These are phyloP conservation scores for Sminthurinus signatus DNA, from an alignment of 1,140 invertebrate genomes.

Conservation along the genomic window DNA sequence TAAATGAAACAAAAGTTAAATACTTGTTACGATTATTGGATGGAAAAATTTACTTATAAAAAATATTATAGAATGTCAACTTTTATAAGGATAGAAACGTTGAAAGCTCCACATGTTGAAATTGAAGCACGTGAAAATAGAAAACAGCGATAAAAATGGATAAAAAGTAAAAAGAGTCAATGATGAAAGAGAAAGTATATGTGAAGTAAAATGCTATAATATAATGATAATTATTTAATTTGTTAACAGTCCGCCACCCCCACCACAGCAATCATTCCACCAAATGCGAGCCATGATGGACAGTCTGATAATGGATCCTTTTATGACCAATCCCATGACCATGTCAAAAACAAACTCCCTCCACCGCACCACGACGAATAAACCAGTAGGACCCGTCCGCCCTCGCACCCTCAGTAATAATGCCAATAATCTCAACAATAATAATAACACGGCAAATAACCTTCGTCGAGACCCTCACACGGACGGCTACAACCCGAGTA, in stretches of 20 bases:
- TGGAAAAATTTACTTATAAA: too few relatives aligned
- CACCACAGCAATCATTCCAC: slow-evolving; percentile 52
- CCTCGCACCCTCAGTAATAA: slow-evolving; percentile 26
- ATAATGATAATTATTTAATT: neutral
- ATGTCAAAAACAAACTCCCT: slow-evolving; percentile 19
- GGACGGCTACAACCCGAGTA: slow-evolving; percentile 26
- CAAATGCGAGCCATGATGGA: slow-evolving; percentile 67
- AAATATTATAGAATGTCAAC: too few relatives aligned
- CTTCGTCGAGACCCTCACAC: neutral
- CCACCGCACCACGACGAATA: slow-evolving; percentile 11
- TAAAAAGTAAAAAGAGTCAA: too few relatives aligned
- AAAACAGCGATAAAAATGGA: too few relatives aligned
- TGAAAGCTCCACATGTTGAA: too few relatives aligned
- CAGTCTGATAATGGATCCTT: slow-evolving; percentile 57
- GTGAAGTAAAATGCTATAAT: neutral
- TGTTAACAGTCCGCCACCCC: slow-evolving; percentile 36
- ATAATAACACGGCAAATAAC: slow-evolving; percentile 21
- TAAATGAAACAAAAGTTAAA: too few relatives aligned
- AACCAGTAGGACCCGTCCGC: slow-evolving; percentile 35
- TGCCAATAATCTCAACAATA: slow-evolving; percentile 13
- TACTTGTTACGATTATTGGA: too few relatives aligned
- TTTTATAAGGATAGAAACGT: too few relatives aligned
- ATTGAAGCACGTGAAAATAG: too few relatives aligned
- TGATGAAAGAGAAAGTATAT: too few relatives aligned
- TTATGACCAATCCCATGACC: slow-evolving; percentile 40